These are phyloP conservation scores for Sisor rabdophorus DNA, from an alignment of 2,113 vertebrate species.

Conservation along the genomic window DNA sequence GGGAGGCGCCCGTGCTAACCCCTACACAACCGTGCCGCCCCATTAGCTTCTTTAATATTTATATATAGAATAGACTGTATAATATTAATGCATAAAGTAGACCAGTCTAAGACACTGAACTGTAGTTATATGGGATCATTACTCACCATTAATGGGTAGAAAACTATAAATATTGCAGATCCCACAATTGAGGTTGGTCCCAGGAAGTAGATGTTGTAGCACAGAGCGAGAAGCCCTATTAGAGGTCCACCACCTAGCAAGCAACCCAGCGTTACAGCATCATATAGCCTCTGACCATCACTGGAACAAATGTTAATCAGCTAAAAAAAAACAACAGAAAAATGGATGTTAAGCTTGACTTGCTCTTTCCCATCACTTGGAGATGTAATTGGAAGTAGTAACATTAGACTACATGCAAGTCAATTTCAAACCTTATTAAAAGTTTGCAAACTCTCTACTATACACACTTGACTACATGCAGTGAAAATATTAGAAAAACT, in stretches of 20 bases:
- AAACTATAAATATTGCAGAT: slow-evolving; percentile 73
- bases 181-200: slow-evolving; percentile 74
- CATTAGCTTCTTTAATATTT: not conserved
- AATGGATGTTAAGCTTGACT: not conserved
- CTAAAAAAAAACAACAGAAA: slow-evolving; percentile 53
- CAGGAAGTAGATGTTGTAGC: slow-evolving; percentile 70
- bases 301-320: slow-evolving; percentile 77
- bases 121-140: not conserved
- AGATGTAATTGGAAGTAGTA: not conserved
- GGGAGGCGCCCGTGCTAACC: no score
- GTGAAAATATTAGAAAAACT: not conserved
- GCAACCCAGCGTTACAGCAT: slow-evolving; percentile 67
- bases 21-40: no score
- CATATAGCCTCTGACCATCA: slow-evolving; percentile 74
- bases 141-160: slow-evolving; percentile 74
- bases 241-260: slow-evolving; percentile 72
- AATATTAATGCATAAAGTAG: not conserved
- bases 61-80: no score
- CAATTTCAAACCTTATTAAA: not conserved
- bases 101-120: not conserved
- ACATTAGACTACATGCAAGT: not conserved
- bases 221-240: slow-evolving; percentile 69
- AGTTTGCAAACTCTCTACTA: not conserved
- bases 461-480: not conserved
- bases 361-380: not conserved